phyloP scores from a whole-genome alignment of 2,797 vertebrate species.

The Sebastolobus alascanus region DNA sequence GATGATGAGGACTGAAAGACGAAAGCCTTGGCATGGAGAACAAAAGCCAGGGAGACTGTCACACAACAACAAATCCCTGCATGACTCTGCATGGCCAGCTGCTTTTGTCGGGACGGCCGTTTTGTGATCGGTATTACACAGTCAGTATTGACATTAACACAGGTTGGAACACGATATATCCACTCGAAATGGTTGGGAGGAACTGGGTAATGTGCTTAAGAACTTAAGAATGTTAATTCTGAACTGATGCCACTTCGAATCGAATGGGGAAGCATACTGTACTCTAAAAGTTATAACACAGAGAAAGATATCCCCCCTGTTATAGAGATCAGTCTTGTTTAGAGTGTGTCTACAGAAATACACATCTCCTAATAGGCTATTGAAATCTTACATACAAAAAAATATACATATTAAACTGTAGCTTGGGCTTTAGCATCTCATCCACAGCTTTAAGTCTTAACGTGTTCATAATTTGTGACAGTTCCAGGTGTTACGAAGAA shows the following conservation, averaged over 20 bases:
- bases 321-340: slow-evolving; percentile 3
- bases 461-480: neutral
- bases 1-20: slow-evolving; percentile 9
- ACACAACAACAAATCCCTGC: slow-evolving; percentile 54
- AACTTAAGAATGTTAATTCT: slow-evolving; percentile 2
- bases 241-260: slow-evolving; percentile 19
- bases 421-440: neutral
- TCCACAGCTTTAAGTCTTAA: neutral
- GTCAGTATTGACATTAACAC: slow-evolving; percentile 45
- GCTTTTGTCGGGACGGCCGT: slow-evolving; percentile 36
- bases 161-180: slow-evolving; percentile 53
- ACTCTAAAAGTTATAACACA: neutral
- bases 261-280: neutral
- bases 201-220: slow-evolving; percentile 16
- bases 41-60: slow-evolving; percentile 49
- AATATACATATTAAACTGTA: neutral
- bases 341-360: neutral
- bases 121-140: slow-evolving; percentile 35
- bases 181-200: slow-evolving; percentile 17
- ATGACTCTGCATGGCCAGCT: slow-evolving; percentile 48
- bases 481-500: neutral
- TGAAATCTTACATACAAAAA: neutral
- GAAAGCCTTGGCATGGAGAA: slow-evolving; percentile 39
- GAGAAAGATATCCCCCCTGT: neutral
- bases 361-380: neutral